Evolutionary conservation across 1,140 invertebrate genomes (phyloP).

Genomic region (Saccostrea echinata): DNA sequence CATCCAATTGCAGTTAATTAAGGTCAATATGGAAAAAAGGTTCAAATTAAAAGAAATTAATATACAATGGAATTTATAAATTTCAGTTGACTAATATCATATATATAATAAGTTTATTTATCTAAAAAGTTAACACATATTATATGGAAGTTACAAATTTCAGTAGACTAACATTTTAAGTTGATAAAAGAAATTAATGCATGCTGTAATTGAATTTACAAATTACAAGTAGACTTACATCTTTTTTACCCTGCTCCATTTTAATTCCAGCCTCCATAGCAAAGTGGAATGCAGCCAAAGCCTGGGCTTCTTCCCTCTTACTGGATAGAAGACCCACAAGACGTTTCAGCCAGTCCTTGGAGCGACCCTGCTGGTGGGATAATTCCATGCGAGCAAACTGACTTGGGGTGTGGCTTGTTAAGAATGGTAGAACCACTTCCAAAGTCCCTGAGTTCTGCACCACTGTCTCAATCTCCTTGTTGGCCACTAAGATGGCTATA

Average conservation of each 20-base stretch:
- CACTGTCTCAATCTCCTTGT: constrained; percentile 98
- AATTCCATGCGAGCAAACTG: constrained; percentile 94
- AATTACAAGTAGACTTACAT: constrained; percentile 79
- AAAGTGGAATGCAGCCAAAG: constrained; percentile 98
- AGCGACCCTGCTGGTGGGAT: constrained; percentile 96
- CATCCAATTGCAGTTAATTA: too few species aligned
- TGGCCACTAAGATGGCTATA: constrained; percentile 96
- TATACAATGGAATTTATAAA: too few species aligned
- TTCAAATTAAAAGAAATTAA: too few species aligned
- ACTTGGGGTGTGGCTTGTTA: constrained; percentile 94
- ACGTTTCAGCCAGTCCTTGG: constrained; percentile 95
- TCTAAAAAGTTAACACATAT: too few species aligned
- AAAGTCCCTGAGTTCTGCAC: constrained; percentile 97
- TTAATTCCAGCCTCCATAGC: constrained; percentile 99
- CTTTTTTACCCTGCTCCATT: constrained; percentile 95
- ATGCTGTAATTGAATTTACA: too few species aligned
- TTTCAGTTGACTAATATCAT: too few species aligned
- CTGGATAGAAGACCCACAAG: constrained; percentile 97
- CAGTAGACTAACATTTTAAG: too few species aligned
- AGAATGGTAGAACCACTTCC: constrained; percentile 97
- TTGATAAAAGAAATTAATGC: too few species aligned
- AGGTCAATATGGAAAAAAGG: too few species aligned
- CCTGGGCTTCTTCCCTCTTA: constrained; percentile 96
- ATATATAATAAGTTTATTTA: too few species aligned
- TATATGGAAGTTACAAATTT: too few species aligned